Conservation (phyloP, 2,888 invertebrate genomes). For the Atethmia centrago region DNA sequence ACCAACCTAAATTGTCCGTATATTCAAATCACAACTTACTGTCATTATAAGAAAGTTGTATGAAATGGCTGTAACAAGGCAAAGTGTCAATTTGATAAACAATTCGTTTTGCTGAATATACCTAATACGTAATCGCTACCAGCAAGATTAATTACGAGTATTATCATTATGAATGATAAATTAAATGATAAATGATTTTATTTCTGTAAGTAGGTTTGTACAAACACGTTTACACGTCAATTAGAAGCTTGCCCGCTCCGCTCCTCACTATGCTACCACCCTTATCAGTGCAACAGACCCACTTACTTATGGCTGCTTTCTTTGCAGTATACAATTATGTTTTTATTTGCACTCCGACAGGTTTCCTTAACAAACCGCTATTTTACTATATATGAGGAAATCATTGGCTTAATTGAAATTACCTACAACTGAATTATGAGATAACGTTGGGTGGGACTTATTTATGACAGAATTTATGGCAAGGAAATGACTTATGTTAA, state of each 20-base stretch:
- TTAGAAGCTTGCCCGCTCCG: constrained; percentile 11
- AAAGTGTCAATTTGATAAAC: too few relatives aligned
- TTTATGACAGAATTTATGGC: background rate
- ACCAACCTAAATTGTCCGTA: too few relatives aligned
- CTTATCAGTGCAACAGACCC: constrained; percentile 68
- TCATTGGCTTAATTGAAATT: constrained; percentile 33
- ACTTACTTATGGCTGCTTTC: constrained; percentile 81
- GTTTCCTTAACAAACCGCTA: constrained; percentile 63
- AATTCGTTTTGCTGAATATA: too few relatives aligned
- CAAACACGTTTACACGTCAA: too few relatives aligned
- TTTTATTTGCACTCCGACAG: constrained; percentile 60
- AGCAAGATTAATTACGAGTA: background rate
- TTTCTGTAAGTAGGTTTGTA: too few relatives aligned
- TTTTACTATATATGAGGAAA: constrained; percentile 53
- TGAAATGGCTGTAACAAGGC: too few relatives aligned
- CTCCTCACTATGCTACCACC: constrained; percentile 46
- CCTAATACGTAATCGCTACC: background rate
- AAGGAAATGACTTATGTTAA: background rate
- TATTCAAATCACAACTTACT: too few relatives aligned
- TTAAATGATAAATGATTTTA: too few relatives aligned
- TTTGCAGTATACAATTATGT: constrained; percentile 76
- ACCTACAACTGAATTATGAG: constrained; percentile 16
- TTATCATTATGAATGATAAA: background rate
- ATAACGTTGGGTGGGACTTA: background rate
- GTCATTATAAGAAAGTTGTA: too few relatives aligned